A percentile compares a stretch with the other conserved stretches of the same genome.
These are phyloP conservation scores for Anastrepha obliqua DNA, from an alignment of 1,140 invertebrate genomes.

Conservation along the genomic window DNA sequence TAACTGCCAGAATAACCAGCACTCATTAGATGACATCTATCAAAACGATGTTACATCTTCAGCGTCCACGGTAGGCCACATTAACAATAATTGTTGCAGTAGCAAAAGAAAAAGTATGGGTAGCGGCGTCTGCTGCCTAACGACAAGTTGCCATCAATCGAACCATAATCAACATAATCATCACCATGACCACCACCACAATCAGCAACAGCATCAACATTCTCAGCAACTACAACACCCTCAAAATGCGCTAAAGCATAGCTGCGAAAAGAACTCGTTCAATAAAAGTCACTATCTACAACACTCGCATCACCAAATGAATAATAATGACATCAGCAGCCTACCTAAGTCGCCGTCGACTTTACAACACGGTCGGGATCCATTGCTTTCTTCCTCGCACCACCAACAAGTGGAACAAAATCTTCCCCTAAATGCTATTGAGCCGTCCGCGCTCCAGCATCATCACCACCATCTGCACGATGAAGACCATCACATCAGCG, in stretches of 20 bases:
- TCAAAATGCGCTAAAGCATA: slow-evolving; percentile 8
- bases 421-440: slow-evolving; percentile 57
- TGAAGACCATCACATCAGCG: slow-evolving; percentile 36
- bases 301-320: slow-evolving; percentile 57
- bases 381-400: slow-evolving; percentile 75
- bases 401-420: slow-evolving; percentile 64
- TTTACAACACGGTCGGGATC: slow-evolving; percentile 61
- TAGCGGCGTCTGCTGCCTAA: neutral
- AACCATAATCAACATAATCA: slow-evolving; percentile 26
- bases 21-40: slow-evolving; percentile 53
- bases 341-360: slow-evolving; percentile 53
- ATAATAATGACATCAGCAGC: slow-evolving; percentile 43
- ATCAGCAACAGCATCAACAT: slow-evolving; percentile 40
- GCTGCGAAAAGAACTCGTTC: slow-evolving; percentile 30
- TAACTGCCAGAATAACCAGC: slow-evolving; percentile 52
- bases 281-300: slow-evolving; percentile 55
- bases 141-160: slow-evolving; percentile 9
- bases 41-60: slow-evolving; percentile 40
- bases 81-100: slow-evolving; percentile 7
- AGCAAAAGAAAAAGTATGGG: slow-evolving; percentile 45
- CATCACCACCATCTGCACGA: slow-evolving; percentile 57
- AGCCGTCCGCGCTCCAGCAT: slow-evolving; percentile 56
- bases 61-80: neutral
- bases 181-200: slow-evolving; percentile 40
- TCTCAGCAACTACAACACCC: slow-evolving; percentile 10